These are phyloP conservation scores for Gallirallus australis DNA, from an alignment of 2,797 vertebrate species.

Conservation along the genomic window DNA sequence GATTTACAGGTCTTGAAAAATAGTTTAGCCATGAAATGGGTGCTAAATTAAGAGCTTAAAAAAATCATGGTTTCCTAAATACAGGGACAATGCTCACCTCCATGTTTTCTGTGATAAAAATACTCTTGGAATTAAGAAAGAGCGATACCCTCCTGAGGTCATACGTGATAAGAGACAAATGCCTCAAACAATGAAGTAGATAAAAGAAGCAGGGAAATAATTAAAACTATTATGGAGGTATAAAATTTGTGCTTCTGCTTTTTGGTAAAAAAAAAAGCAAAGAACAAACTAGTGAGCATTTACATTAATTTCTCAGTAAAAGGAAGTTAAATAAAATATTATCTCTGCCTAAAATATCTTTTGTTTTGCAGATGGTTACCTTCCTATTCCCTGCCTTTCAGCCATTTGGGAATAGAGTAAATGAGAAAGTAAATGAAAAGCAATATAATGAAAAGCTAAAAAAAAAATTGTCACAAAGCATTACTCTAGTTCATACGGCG, in stretches of 20 bases:
- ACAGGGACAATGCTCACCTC: background rate
- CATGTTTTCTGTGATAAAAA: background rate
- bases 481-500: background rate
- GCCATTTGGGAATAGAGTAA: background rate
- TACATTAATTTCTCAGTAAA: background rate
- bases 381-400: background rate
- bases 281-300: background rate
- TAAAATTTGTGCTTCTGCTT: background rate
- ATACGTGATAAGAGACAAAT: background rate
- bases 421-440: conserved; percentile 43
- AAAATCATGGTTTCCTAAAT: background rate
- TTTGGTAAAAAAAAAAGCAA: background rate
- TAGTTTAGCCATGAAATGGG: background rate
- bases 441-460: background rate
- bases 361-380: background rate
- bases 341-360: background rate
- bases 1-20: background rate
- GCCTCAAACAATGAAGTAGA: background rate
- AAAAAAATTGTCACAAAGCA: background rate
- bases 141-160: background rate
- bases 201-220: conserved; percentile 4
- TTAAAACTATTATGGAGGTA: background rate
- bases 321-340: background rate
- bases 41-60: background rate
- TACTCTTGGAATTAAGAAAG: background rate